Evolutionary conservation across 1,140 invertebrate species (phyloP).

Genomic region (Lucilia cuprina): DNA sequence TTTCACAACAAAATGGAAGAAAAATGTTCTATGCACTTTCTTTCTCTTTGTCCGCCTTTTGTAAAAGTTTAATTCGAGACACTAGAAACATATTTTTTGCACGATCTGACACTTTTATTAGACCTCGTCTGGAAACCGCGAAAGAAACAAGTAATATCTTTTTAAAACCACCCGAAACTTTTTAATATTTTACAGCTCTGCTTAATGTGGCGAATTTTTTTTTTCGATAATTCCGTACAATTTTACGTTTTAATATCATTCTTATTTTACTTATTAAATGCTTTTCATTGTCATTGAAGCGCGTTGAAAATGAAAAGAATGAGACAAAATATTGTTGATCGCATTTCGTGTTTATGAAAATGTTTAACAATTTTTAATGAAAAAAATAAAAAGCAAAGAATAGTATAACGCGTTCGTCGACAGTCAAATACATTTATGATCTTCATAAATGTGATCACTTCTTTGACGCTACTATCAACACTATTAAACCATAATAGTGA

Average conservation of each 20-base stretch:
- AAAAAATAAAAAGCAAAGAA: background rate
- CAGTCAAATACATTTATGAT: background rate
- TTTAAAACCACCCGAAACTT: too few relatives aligned
- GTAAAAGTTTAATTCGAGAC: too few relatives aligned
- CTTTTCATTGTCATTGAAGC: slow-evolving; percentile 25
- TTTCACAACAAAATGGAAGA: too few relatives aligned
- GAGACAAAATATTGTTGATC: background rate
- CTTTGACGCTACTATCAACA: background rate
- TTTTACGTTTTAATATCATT: background rate
- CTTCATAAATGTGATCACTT: background rate
- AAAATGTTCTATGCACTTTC: too few relatives aligned
- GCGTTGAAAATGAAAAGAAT: background rate
- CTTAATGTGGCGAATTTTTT: background rate
- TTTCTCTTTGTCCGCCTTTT: too few relatives aligned
- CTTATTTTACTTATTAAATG: background rate
- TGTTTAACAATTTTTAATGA: background rate
- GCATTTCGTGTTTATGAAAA: background rate
- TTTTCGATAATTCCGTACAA: background rate
- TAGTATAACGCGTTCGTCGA: background rate
- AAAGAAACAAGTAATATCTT: too few relatives aligned
- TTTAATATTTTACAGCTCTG: background rate
- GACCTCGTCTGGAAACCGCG: too few relatives aligned
- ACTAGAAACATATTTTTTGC: too few relatives aligned
- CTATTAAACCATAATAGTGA: background rate
- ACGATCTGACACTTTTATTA: too few relatives aligned